Evolutionary conservation across 2,113 vertebrate species (phyloP), one percentile per base, ranked within the genome.

Genomic region (Romanogobio albipinnatus): DNA sequence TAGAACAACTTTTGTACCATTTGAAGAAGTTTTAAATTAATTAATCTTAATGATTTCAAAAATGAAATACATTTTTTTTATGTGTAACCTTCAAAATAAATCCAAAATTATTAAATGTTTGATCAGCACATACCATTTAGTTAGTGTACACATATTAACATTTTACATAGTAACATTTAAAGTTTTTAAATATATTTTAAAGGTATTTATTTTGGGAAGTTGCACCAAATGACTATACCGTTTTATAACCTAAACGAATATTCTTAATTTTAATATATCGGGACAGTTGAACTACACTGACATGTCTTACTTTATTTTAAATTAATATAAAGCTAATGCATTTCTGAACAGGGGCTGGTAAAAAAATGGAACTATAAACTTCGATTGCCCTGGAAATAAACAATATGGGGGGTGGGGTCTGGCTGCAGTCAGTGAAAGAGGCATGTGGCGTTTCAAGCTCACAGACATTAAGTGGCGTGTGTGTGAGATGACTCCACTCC

Each of bases 371-470:
- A 70, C 15, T 22, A 39, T 19, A 39, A 70, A 39, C 4, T 70
- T 39, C 39, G 17, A 39, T 39, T 70, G 36, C 1, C 66, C 9
- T 17, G 29, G 26, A 68, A 68, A 33, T 19, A 36, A 36, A 17
- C 15, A 9, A 17, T 17, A 53, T 6, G 51, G 3, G 45, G n/a
- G n/a, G n/a, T n/a, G n/a, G n/a, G n/a, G 82, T 77, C 59, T 87
- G 71, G 39, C 71, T 71, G 74, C 56, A 74, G 53, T 66, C n/a
- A 82, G 76, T 39, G 24, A 47, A 68, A 39, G 74, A 87, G 82
- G 74, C 71, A 85, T 85, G 84, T 85, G 84, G 79, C 17, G 36
- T 87, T 84, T 82, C 74, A 83, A 80, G 17, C 43, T 64, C 71
- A 61, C 22, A 85, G 53, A 83, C 66, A 62, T 78, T 85, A 82